These are phyloP conservation scores for Epinephelus lanceolatus DNA, from an alignment of 2,113 vertebrate genomes.

Conservation along the genomic window DNA sequence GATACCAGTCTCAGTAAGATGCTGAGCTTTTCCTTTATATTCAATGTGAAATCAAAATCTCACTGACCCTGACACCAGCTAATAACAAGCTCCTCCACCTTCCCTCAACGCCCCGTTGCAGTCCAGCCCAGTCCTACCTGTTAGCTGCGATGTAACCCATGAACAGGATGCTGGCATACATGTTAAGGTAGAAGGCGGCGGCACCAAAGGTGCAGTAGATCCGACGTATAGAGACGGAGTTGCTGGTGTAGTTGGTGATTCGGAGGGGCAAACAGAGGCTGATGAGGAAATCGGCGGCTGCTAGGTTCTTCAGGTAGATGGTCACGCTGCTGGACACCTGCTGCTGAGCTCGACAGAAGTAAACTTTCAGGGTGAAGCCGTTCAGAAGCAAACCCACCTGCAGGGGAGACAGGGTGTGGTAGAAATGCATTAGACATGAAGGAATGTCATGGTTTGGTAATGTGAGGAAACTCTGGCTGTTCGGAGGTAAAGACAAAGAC, in stretches of 20 bases:
- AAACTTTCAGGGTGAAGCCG: conserved; percentile 76
- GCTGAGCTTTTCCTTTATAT: background rate
- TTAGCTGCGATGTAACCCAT: conserved; percentile 84
- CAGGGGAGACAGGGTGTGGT: too few relatives aligned
- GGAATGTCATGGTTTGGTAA: too few relatives aligned
- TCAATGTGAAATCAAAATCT: too few relatives aligned
- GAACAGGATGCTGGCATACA: conserved; percentile 86
- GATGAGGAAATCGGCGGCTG: conserved; percentile 79
- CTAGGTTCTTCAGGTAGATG: conserved; percentile 84
- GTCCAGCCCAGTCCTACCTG: conserved; percentile 66
- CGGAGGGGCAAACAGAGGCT: conserved; percentile 78
- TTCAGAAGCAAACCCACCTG: conserved; percentile 79
- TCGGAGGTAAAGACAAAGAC: too few relatives aligned
- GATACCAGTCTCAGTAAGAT: background rate
- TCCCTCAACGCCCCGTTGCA: too few relatives aligned
- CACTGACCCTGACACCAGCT: background rate
- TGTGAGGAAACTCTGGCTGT: too few relatives aligned
- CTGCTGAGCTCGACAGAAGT: conserved; percentile 66
- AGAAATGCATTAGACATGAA: too few relatives aligned
- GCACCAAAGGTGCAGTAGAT: conserved; percentile 80
- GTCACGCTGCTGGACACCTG: conserved; percentile 64
- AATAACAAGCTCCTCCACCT: background rate
- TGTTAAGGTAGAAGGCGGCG: conserved; percentile 81
- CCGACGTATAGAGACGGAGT: conserved; percentile 2
- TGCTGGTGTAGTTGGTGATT: conserved; percentile 63